phyloP scores from a whole-genome alignment of 2,888 invertebrate species.

The Calliscelio sp. region DNA sequence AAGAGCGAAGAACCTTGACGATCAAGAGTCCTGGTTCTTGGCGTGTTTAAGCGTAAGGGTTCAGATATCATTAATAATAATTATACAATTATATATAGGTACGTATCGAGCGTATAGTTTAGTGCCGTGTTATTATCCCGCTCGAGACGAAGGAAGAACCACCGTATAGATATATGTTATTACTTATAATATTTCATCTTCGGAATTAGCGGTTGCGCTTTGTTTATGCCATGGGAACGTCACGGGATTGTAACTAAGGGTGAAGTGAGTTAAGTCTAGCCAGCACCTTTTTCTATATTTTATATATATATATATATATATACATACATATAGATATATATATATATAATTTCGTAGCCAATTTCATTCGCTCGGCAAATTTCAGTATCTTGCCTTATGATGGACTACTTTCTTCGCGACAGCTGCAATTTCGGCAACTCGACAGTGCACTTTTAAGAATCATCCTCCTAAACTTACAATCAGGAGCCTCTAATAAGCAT shows the following conservation, averaged over 20 bases:
- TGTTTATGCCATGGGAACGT: constrained; percentile 86
- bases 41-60: constrained; percentile 83
- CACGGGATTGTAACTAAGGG: constrained; percentile 82
- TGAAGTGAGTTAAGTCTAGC: constrained; percentile 64
- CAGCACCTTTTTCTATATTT: constrained; percentile 67
- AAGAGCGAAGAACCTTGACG: constrained; percentile 72
- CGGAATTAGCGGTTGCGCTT: constrained; percentile 86
- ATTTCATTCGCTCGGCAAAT: constrained; percentile 15
- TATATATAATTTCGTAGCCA: constrained; percentile 56
- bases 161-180: constrained; percentile 85
- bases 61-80: constrained; percentile 86
- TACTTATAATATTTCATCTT: constrained; percentile 86
- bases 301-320: constrained; percentile 51
- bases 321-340: no score
- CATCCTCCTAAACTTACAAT: constrained; percentile 54
- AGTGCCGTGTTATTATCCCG: constrained; percentile 86
- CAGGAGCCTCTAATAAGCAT: constrained; percentile 40
- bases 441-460: constrained; percentile 39
- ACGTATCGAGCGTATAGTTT: constrained; percentile 85
- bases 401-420: constrained; percentile 59
- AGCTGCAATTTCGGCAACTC: constrained; percentile 61
- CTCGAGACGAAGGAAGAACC: constrained; percentile 80
- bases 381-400: constrained; percentile 34
- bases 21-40: constrained; percentile 75
- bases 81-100: constrained; percentile 86